Conservation (phyloP, 2,113 vertebrate genomes). For the Oreochromis aureus region DNA sequence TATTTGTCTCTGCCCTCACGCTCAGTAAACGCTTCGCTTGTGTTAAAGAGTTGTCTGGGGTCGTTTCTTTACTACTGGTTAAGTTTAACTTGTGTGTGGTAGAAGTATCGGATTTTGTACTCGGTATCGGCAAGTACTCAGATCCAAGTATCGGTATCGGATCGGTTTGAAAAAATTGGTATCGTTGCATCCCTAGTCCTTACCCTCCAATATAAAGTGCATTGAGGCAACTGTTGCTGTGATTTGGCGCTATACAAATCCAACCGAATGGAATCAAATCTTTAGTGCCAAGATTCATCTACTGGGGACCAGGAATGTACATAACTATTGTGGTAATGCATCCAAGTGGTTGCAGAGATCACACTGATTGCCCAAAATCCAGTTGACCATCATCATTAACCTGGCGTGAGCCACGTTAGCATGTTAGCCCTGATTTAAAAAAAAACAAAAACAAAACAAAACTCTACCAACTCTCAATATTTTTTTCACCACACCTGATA, state of each 20-base stretch:
- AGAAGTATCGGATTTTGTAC: too few species aligned
- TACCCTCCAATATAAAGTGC: neutral
- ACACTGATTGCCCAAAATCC: neutral
- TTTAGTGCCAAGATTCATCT: neutral
- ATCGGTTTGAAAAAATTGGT: too few species aligned
- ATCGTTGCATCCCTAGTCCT: too few species aligned
- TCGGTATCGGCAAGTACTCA: too few species aligned
- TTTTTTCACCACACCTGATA: neutral
- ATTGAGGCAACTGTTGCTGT: neutral
- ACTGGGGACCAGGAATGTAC: neutral
- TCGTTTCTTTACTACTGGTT: too few species aligned
- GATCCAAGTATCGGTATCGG: too few species aligned
- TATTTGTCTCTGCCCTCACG: too few species aligned
- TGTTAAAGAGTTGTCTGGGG: too few species aligned
- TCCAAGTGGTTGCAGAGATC: neutral
- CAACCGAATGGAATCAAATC: neutral
- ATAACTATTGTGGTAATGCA: neutral
- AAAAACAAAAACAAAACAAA: neutral
- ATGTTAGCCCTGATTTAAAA: neutral
- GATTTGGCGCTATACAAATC: neutral
- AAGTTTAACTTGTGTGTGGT: too few species aligned
- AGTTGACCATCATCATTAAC: neutral
- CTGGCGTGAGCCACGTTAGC: neutral
- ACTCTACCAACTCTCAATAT: neutral
- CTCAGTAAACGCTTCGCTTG: too few species aligned